Base-by-base conservation (phyloP, 37 sponge, comb jelly and placozoan genomes). In the Crambe crambe region DNA sequence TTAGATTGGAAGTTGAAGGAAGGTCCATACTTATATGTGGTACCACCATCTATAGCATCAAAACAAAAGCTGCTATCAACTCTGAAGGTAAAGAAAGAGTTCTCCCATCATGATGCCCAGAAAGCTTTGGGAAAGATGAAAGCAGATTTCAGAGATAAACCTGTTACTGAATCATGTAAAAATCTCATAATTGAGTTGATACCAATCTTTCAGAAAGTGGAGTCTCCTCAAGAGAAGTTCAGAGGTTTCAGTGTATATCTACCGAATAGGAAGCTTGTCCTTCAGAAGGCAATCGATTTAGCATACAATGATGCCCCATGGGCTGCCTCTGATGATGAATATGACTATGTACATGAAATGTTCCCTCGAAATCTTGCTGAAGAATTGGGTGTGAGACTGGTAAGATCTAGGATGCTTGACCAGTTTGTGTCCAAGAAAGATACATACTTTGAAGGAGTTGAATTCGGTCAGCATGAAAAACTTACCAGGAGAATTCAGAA, bases 11-110 rank as follows among this genome's bases (percentile, higher is more conserved):
- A 10, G 37, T 25, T 44, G 0, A 42, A 81, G 51, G 85, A 79
- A n/a, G 88, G 88, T 34, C 86, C 86, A 3, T 90, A 86, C 37
- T 58, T 90, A 25, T 81, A 58, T 56, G 34, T 37, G 32, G 57
- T 90, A 2, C 91, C 91, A 25, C 0, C 32, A 26, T 68, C 38
- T 18, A 21, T 86, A 25, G 20, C 25, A 6, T 15, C 36, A 8
- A 47, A 71, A 26, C 30, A 74, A 30, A 42, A 47, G 0, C 72
- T 92, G 31, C 23, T 36, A 32, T 30, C 56, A 57, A 12, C 38
- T 38, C 68, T 87, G 25, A 30, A 56, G 22, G 36, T 92, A 18
- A 78, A 79, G 41, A 27, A 59, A 31, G 20, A 26, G 1, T 84
- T 88, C 75, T n/a, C 56, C 8, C 2, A 30, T 8, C 61, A 70